Evolutionary conservation across 2,797 vertebrate species (phyloP).

Genomic region (Galago senegalensis): DNA sequence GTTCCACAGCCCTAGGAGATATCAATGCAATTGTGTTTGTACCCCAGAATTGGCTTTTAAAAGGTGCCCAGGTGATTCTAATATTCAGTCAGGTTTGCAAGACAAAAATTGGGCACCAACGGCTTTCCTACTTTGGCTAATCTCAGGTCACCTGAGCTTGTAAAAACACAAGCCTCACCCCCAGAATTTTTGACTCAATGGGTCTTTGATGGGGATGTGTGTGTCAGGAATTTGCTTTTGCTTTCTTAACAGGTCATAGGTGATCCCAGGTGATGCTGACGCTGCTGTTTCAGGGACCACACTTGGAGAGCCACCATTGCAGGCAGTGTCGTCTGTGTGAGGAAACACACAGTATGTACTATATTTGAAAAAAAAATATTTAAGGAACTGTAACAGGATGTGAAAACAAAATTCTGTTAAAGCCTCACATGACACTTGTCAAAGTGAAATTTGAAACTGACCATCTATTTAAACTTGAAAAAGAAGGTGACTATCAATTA

Average conservation of each 20-base stretch:
- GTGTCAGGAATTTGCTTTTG: background rate
- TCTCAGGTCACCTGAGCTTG: background rate
- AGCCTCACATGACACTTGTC: background rate
- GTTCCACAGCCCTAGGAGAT: background rate
- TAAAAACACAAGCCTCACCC: background rate
- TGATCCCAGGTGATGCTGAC: background rate
- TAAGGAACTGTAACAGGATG: background rate
- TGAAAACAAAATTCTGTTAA: background rate
- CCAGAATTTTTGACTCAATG: background rate
- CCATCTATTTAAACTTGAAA: constrained; percentile 21
- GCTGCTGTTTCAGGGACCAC: background rate
- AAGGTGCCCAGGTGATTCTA: background rate
- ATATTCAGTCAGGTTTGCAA: background rate
- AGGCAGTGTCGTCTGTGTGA: background rate
- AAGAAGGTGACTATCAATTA: background rate
- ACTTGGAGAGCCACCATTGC: background rate
- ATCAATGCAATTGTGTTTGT: background rate
- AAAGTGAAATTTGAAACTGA: background rate
- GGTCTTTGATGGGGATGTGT: background rate
- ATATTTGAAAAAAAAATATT: background rate
- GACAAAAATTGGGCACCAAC: background rate
- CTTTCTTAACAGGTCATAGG: background rate
- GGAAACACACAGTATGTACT: background rate
- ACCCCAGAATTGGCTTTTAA: background rate
- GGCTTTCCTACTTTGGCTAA: background rate